Evolutionary conservation across 2,113 vertebrate genomes (phyloP).

Genomic region (Tenebrosternarchus preto): DNA sequence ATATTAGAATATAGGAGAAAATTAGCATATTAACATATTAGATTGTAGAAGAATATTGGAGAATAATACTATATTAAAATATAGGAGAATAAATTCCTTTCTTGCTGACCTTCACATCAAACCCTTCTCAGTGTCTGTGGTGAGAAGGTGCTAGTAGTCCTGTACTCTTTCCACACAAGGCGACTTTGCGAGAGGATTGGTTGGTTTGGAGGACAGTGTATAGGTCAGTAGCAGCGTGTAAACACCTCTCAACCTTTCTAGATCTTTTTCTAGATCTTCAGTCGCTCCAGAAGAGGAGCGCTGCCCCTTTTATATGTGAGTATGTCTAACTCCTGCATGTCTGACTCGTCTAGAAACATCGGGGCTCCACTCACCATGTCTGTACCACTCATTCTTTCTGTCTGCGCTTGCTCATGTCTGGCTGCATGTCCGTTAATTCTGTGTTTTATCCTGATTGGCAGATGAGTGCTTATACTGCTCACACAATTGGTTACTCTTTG

Average conservation of each 20-base stretch:
- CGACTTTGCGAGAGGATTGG: slow-evolving; percentile 49
- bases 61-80: background rate
- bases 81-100: background rate
- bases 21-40: too few species aligned
- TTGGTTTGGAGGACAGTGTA: slow-evolving; percentile 6
- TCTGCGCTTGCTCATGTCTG: slow-evolving; percentile 57
- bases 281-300: slow-evolving; percentile 90
- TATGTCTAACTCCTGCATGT: slow-evolving; percentile 82
- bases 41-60: background rate
- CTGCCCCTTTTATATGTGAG: slow-evolving; percentile 97
- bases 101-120: background rate
- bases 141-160: slow-evolving; percentile 21
- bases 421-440: slow-evolving; percentile 50
- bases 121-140: background rate
- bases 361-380: slow-evolving; percentile 29
- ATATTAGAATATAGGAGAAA: too few species aligned
- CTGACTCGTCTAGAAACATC: slow-evolving; percentile 19
- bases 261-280: slow-evolving; percentile 98
- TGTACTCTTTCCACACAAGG: background rate
- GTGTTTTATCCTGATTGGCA: slow-evolving; percentile 79
- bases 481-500: too few species aligned
- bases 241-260: slow-evolving; percentile 90
- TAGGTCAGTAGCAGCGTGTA: slow-evolving; percentile 34
- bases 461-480: background rate
- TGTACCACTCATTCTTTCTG: slow-evolving; percentile 65